Evolutionary conservation across 2,888 invertebrate genomes (phyloP).

Genomic region (Folsomia manolachei): DNA sequence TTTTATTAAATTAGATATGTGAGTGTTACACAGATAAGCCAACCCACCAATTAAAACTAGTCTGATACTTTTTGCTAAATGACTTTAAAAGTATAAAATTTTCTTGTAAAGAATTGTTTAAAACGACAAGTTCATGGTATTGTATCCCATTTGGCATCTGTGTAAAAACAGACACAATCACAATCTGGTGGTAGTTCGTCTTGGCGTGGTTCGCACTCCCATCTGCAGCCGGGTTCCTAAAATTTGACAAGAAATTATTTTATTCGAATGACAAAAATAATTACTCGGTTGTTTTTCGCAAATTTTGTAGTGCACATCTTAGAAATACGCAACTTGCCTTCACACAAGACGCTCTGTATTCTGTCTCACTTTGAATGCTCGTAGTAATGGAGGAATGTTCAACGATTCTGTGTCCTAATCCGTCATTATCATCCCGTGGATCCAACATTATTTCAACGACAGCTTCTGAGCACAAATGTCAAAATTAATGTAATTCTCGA

Average conservation of each 20-base stretch:
- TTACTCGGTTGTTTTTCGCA: too few relatives aligned
- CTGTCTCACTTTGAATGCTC: slow-evolving; percentile 48
- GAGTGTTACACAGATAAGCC: too few relatives aligned
- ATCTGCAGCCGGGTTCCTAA: slow-evolving; percentile 50
- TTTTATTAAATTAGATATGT: too few relatives aligned
- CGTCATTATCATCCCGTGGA: slow-evolving; percentile 32
- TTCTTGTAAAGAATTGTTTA: too few relatives aligned
- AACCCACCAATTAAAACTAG: too few relatives aligned
- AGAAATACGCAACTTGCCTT: too few relatives aligned
- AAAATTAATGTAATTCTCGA: background rate
- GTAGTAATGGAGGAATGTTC: slow-evolving; percentile 50
- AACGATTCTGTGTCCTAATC: slow-evolving; percentile 41
- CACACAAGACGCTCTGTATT: slow-evolving; percentile 49
- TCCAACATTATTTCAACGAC: slow-evolving; percentile 49
- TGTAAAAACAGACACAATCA: slow-evolving; percentile 50
- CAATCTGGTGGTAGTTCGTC: slow-evolving; percentile 50
- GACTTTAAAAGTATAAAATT: too few relatives aligned
- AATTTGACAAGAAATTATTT: background rate
- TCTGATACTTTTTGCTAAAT: too few relatives aligned
- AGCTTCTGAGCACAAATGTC: slow-evolving; percentile 38
- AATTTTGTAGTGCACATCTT: too few relatives aligned
- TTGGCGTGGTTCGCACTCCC: slow-evolving; percentile 50
- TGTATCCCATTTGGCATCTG: slow-evolving; percentile 49
- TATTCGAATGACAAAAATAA: too few relatives aligned
- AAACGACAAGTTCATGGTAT: slow-evolving; percentile 42